These are phyloP conservation scores for Ditylenchus weischeri DNA, from an alignment of 2,888 invertebrate genomes.

Conservation along the genomic window DNA sequence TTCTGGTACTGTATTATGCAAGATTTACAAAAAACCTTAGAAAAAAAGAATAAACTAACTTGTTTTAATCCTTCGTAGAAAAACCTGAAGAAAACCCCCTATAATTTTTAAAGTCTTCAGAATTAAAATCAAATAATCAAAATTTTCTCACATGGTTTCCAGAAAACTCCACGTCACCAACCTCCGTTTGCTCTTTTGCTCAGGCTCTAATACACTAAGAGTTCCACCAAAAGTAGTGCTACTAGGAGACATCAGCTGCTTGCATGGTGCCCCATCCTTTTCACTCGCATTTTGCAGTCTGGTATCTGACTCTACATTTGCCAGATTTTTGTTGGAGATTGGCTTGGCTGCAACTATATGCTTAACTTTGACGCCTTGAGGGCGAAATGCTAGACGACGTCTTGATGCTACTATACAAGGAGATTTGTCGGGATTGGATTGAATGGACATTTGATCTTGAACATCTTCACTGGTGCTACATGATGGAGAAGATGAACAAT, in stretches of 20 bases:
- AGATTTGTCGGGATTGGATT: too few species aligned
- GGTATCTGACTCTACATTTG: not conserved
- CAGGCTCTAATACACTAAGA: not conserved
- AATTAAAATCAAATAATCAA: not conserved
- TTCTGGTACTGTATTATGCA: too few species aligned
- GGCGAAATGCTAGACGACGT: conserved; percentile 20
- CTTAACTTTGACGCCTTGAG: conserved; percentile 7
- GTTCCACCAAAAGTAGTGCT: not conserved
- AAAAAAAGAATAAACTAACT: conserved; percentile 12
- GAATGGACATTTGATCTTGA: too few species aligned
- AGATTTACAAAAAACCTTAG: too few species aligned
- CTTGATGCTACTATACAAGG: conserved; percentile 12
- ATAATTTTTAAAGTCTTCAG: conserved; percentile 20
- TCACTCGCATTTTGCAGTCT: too few species aligned
- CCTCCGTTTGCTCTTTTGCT: too few species aligned
- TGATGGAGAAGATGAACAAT: too few species aligned
- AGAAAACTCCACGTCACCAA: too few species aligned
- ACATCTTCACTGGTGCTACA: too few species aligned
- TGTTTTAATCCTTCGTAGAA: conserved; percentile 32
- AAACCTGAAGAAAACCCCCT: conserved; percentile 14
- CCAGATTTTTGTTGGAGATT: conserved; percentile 1
- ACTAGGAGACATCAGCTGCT: not conserved
- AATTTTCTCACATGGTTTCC: too few species aligned
- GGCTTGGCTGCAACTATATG: not conserved
- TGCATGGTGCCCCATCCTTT: too few species aligned